Percentiles rank a stretch among this genome's conserved stretches.
Conservation (phyloP, 1,140 invertebrate genomes). For the Oncopodura yosiiana region DNA sequence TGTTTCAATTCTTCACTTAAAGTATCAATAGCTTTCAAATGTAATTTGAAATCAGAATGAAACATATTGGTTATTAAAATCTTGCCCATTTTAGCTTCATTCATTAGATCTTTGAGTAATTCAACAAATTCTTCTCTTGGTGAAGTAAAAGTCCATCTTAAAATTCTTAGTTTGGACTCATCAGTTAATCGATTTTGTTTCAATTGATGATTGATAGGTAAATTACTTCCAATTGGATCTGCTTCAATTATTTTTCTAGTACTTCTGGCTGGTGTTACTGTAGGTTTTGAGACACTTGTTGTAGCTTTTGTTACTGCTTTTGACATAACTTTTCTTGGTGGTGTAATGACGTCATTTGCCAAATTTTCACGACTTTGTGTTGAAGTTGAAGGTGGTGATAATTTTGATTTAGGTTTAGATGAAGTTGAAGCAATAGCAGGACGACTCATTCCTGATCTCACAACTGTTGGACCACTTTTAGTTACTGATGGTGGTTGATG, state of each 20-base stretch:
- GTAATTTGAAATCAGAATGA: slow-evolving; percentile 89
- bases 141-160: slow-evolving; percentile 94
- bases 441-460: too few species aligned
- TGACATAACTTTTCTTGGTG: slow-evolving; percentile 72
- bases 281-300: too few species aligned
- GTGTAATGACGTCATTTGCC: slow-evolving; percentile 62
- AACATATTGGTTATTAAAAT: slow-evolving; percentile 82
- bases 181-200: slow-evolving; percentile 86
- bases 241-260: slow-evolving; percentile 24
- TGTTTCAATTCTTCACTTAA: slow-evolving; percentile 56
- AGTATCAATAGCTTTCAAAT: slow-evolving; percentile 88
- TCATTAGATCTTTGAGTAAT: slow-evolving; percentile 83
- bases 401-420: too few species aligned
- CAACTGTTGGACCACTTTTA: not conserved
- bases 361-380: too few species aligned
- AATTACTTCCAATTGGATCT: slow-evolving; percentile 37
- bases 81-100: slow-evolving; percentile 72
- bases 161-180: slow-evolving; percentile 76
- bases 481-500: too few species aligned
- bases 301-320: slow-evolving; percentile 72
- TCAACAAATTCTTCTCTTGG: slow-evolving; percentile 89
- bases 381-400: slow-evolving; percentile 70
- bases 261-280: too few species aligned
- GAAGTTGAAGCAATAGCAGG: slow-evolving; percentile 6
- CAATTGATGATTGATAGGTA: slow-evolving; percentile 67